Evolutionary conservation across 2,797 vertebrate species (phyloP), one percentile per base, ranked within the genome.

Genomic region (Sebastes steindachneri): DNA sequence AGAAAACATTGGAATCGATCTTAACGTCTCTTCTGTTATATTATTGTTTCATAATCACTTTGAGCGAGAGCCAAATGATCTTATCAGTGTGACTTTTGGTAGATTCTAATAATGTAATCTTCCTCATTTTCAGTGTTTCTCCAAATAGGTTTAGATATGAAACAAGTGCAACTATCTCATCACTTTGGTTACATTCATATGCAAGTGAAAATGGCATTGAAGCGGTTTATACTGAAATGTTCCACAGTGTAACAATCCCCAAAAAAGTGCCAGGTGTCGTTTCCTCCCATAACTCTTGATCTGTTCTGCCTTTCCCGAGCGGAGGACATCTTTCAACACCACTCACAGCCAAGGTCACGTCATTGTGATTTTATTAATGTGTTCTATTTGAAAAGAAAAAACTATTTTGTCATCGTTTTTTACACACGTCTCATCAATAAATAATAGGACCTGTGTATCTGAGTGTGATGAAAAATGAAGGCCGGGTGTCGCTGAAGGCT

Each of bases 371-470:
- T 70, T 15, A 33, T 73, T 57, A 82, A 75, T 11, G 3, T 28
- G 26, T 72, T 19, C 1, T 19, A 5, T 82, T 66, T 58, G 17
- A 66, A 69, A 78, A 68, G 21, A 55, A 45, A 45, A 5, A 28
- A 58, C 26, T 14, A n/a, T 80, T 79, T 69, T 70, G 41, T 80
- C 63, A 9, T 54, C 1, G 2, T 69, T 75, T 76, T 73, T 73
- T 75, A 25, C 73, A 54, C 37, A 62, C 48, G 48, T 51, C 11
- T 79, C 63, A 48, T 89, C 84, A 90, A 88, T 91, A 86, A 89
- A 90, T 78, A 54, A 62, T 9, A 19, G 21, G 51, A 7, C 9
- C 4, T 9, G 21, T 79, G 29, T 15, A 29, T 82, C 9, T 29
- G 57, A 41, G 59, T 51, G 55, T 28, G 71, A 75, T 82, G 63